Evolutionary conservation across 2,888 invertebrate species (phyloP).

Genomic region (Epinotia ramella): DNA sequence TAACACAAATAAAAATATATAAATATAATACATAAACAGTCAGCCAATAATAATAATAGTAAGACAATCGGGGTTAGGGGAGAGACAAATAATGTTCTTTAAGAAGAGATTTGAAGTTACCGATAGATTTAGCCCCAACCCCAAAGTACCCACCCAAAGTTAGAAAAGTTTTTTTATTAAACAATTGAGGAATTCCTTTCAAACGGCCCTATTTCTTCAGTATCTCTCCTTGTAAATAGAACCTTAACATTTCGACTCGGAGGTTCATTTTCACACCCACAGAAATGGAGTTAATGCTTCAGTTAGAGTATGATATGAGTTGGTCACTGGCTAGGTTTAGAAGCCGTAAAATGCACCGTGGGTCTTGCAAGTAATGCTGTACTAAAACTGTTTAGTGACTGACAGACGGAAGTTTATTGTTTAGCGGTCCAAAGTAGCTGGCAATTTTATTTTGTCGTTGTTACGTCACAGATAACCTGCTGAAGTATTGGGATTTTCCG

Average conservation of each 20-base stretch:
- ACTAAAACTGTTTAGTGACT: constrained; percentile 12
- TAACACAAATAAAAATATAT: too few species aligned
- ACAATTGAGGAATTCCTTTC: neutral
- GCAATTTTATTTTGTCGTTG: neutral
- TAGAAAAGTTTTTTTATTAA: neutral
- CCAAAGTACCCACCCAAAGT: too few species aligned
- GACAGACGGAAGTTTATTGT: constrained; percentile 12
- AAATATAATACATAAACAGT: too few species aligned
- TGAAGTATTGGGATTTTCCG: too few species aligned
- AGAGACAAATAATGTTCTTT: too few species aligned
- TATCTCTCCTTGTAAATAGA: neutral
- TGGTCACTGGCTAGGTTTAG: constrained; percentile 4
- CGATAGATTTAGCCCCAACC: too few species aligned
- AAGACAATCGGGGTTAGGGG: too few species aligned
- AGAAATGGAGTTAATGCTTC: neutral
- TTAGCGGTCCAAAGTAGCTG: neutral
- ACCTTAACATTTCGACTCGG: neutral
- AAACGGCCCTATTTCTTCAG: neutral
- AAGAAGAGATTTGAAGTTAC: too few species aligned
- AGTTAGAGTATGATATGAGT: too few species aligned
- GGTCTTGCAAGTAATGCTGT: constrained; percentile 32
- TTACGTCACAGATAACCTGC: neutral
- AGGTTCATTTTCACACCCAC: neutral
- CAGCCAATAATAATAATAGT: too few species aligned
- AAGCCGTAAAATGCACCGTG: constrained; percentile 22